Evolutionary conservation across 2,113 vertebrate genomes (phyloP), one percentile per base, ranked within the genome.

Genomic region (Hippopotamus amphibius): DNA sequence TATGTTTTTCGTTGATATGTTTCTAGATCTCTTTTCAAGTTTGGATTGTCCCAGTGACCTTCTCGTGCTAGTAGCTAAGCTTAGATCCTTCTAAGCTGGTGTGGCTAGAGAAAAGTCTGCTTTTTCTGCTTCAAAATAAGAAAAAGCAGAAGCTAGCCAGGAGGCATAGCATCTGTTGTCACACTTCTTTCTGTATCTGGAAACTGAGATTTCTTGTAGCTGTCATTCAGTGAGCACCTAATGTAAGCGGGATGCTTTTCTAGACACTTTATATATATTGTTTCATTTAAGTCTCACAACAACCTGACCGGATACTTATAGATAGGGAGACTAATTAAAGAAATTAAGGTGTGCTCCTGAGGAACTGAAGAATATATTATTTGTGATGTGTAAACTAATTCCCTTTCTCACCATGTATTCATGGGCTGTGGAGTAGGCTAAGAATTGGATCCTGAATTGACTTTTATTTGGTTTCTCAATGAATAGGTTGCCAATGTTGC

Each of bases 1-100:
- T 88, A 48, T 53, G 28, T 37, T 61, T 93, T 81, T 86, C 85
- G 22, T 86, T 93, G 43, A 15, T 53, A 17, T 41, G 16, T 81
- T 92, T 82, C 65, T 95, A 50, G 43, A 65, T 92, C 6, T 80
- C 43, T 85, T 74, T 37, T 72, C 57, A 96, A 95, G 57, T 6
- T 46, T 88, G 41, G 2, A 33, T 80, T 87, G 63, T 17, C 33
- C 19, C 46, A 13, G 4, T 84, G 55, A 55, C 65, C 14, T 82
- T 91, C 50, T 88, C 16, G 30, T 59, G 43, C 76, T 94, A 17
- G 66, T 77, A 72, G 65, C 65, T 88, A 68, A 95, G 50, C 19
- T 95, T 77, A 82, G 79, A n/a, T 80, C 4, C 91, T 96, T 86
- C 43, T 72, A 77, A 55, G 55, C 55, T 88, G 22, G 21, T 37